Evolutionary conservation across 2,888 invertebrate species (phyloP).

Genomic region (Camptogramma bilineatum): DNA sequence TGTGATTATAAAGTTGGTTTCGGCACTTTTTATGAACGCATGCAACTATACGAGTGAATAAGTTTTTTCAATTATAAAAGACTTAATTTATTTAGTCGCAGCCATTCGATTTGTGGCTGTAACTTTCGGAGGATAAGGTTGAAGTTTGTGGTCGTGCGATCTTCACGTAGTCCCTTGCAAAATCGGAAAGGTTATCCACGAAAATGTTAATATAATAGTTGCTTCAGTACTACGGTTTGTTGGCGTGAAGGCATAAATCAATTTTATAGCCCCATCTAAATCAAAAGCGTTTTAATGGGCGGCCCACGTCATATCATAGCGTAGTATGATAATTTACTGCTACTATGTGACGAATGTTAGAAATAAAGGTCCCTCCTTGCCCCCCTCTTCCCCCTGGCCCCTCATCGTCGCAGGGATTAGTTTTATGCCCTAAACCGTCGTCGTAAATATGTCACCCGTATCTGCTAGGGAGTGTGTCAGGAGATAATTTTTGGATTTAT

Average conservation of each 20-base stretch:
- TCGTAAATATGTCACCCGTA: conserved; percentile 84
- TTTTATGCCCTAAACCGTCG: conserved; percentile 80
- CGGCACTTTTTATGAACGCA: conserved; percentile 56
- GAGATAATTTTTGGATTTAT: conserved; percentile 84
- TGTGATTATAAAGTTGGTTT: conserved; percentile 55
- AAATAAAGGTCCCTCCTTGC: conserved; percentile 80
- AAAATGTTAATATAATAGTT: conserved; percentile 86
- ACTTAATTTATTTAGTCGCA: conserved; percentile 62
- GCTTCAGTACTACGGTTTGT: conserved; percentile 85
- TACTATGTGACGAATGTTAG: conserved; percentile 86
- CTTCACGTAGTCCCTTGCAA: conserved; percentile 68
- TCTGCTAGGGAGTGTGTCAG: conserved; percentile 73
- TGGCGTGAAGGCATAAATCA: conserved; percentile 86
- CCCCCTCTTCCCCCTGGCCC: conserved; percentile 51
- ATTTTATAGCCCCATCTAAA: conserved; percentile 87
- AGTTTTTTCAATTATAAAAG: conserved; percentile 81
- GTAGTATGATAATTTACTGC: conserved; percentile 86
- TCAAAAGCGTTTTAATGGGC: conserved; percentile 87
- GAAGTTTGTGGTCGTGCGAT: conserved; percentile 36
- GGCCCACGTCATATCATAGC: conserved; percentile 86
- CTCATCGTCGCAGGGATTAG: conserved; percentile 74
- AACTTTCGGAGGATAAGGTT: conserved; percentile 34
- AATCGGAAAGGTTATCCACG: conserved; percentile 81
- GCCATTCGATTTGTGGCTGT: conserved; percentile 46
- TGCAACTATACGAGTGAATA: conserved; percentile 80